Percentiles rank a stretch among this genome's conserved stretches.
Conservation (phyloP, 2,797 vertebrate species). For the Halcyon smyrnensis region DNA sequence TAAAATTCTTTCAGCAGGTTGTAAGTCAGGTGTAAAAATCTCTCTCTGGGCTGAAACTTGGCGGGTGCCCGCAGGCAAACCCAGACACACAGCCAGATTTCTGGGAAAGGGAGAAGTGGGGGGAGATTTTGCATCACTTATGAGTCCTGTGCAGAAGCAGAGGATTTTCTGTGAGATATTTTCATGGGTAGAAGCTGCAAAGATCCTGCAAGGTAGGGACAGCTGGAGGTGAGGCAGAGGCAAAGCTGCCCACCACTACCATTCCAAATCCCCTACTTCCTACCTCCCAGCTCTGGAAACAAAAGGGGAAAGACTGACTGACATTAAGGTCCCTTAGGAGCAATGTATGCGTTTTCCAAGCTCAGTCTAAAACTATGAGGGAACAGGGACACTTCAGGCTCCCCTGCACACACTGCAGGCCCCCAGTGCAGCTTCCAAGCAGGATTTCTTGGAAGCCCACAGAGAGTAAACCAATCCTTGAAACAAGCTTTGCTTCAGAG, state of each 20-base stretch:
- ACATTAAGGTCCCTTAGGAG: rapidly evolving
- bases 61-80: neutral
- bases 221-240: neutral
- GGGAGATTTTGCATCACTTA: neutral
- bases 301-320: neutral
- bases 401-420: rapidly evolving
- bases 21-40: conserved; percentile 31
- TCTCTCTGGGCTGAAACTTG: neutral
- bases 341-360: neutral
- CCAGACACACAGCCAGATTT: neutral
- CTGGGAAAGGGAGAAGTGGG: neutral
- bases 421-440: too few relatives aligned
- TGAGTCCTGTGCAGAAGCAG: neutral
- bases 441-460: neutral
- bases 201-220: neutral
- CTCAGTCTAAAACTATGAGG: neutral
- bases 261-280: neutral
- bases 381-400: neutral
- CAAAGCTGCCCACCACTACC: neutral
- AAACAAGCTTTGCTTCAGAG: neutral
- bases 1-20: neutral
- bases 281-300: neutral
- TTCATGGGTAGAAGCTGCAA: neutral
- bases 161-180: neutral
- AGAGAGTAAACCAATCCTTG: neutral